Percentiles rank a stretch among this genome's conserved stretches.
phyloP scores from a whole-genome alignment of 2,797 vertebrate genomes.

The Mus spretus region DNA sequence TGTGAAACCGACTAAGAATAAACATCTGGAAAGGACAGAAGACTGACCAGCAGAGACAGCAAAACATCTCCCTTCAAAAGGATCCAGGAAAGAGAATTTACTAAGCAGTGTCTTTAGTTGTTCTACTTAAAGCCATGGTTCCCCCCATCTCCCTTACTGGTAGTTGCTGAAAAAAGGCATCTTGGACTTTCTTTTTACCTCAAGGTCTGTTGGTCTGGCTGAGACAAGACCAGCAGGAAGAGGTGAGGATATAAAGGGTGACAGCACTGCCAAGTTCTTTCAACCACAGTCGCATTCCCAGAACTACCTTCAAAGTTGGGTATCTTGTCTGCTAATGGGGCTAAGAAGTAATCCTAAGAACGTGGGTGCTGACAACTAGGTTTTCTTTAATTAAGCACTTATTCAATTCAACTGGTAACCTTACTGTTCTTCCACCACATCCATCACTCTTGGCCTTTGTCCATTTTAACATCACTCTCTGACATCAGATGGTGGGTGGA shows the following conservation, averaged over 20 bases:
- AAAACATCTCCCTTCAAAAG: neutral
- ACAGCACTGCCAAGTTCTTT: rapidly evolving
- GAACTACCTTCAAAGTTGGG: neutral
- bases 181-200: neutral
- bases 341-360: neutral
- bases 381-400: neutral
- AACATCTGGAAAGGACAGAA: neutral
- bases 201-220: neutral
- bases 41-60: neutral
- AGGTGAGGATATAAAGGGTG: rapidly evolving
- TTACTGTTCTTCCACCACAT: neutral
- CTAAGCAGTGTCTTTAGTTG: neutral
- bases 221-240: neutral
- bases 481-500: rapidly evolving
- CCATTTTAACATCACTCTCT: neutral
- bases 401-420: neutral
- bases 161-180: neutral
- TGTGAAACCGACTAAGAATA: neutral
- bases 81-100: neutral
- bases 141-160: neutral
- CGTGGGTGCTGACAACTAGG: neutral
- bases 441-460: neutral
- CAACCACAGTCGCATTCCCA: neutral
- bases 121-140: neutral
- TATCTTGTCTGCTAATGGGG: neutral